These are phyloP conservation scores for Somateria mollissima DNA, from an alignment of 2,797 vertebrate genomes.

Conservation along the genomic window DNA sequence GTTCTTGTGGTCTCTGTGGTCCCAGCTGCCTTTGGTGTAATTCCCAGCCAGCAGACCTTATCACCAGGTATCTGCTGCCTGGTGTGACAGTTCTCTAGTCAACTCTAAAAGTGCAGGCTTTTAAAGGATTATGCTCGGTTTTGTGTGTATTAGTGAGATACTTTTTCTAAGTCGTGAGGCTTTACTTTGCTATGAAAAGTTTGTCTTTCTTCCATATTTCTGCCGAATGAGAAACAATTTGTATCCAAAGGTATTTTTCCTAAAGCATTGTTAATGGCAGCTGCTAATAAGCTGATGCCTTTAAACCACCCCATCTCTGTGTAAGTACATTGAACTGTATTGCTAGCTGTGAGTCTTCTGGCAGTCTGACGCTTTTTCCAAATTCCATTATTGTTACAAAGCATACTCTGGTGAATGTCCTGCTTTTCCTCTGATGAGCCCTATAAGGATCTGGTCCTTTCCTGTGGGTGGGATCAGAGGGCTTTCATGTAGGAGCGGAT, in stretches of 20 bases:
- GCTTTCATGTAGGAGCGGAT: accelerated
- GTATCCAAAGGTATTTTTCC: background rate
- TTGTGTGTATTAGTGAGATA: background rate
- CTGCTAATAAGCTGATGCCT: background rate
- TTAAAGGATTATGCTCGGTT: background rate
- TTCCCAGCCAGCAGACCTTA: background rate
- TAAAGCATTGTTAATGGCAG: background rate
- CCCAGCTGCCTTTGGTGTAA: background rate
- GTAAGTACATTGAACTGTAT: background rate
- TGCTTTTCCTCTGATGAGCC: slow-evolving; percentile 36
- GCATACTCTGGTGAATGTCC: slow-evolving; percentile 36
- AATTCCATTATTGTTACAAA: slow-evolving; percentile 61
- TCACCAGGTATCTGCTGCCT: background rate
- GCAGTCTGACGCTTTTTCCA: slow-evolving; percentile 38
- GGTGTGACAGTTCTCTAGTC: background rate
- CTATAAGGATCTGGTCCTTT: slow-evolving; percentile 35
- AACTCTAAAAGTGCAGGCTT: background rate
- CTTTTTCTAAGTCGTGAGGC: background rate
- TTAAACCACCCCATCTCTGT: background rate
- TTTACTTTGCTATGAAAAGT: background rate
- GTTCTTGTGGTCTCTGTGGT: background rate
- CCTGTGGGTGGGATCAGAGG: slow-evolving; percentile 29
- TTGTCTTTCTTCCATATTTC: background rate
- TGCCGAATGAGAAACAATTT: background rate
- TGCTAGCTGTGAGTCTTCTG: slow-evolving; percentile 5